Evolutionary conservation across 2,797 vertebrate species (phyloP).

Genomic region (Protonibea diacanthus): DNA sequence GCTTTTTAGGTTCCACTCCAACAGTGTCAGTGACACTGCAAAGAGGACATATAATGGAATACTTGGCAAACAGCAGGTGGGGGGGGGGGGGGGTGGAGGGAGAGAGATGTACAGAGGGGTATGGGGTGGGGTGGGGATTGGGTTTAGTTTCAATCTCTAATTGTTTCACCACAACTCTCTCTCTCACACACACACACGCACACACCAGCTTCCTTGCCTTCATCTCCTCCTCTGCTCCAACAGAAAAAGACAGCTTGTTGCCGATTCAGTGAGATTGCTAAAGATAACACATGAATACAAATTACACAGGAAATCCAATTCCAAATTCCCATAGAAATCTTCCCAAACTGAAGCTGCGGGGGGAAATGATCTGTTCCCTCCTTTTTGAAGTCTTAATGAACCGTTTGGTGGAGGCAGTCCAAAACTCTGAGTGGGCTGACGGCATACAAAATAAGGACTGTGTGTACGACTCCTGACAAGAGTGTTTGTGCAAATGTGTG

Average conservation of each 20-base stretch:
- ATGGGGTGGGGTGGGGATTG: neutral
- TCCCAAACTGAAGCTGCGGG: slow-evolving; percentile 50
- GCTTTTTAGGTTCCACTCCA: slow-evolving; percentile 69
- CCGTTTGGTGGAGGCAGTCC: slow-evolving; percentile 42
- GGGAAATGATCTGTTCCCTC: slow-evolving; percentile 28
- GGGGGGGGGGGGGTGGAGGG: slow-evolving; percentile 24
- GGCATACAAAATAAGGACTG: slow-evolving; percentile 33
- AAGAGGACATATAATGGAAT: slow-evolving; percentile 73
- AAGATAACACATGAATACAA: slow-evolving; percentile 75
- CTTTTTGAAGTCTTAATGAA: slow-evolving; percentile 61
- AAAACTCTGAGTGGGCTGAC: slow-evolving; percentile 36
- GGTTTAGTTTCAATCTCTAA: slow-evolving; percentile 48
- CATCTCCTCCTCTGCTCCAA: slow-evolving; percentile 26
- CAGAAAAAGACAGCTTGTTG: slow-evolving; percentile 38
- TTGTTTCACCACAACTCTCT: slow-evolving; percentile 57
- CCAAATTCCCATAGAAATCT: slow-evolving; percentile 60
- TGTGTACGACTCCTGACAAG: slow-evolving; percentile 22
- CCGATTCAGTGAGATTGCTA: slow-evolving; percentile 55
- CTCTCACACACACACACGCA: slow-evolving; percentile 19
- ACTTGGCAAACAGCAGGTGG: slow-evolving; percentile 58
- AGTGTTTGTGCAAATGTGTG: slow-evolving; percentile 38
- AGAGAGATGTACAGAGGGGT: slow-evolving; percentile 15
- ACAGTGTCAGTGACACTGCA: slow-evolving; percentile 53
- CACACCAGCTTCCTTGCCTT: slow-evolving; percentile 25
- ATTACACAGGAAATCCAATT: slow-evolving; percentile 71